A percentile compares a stretch with the other conserved stretches of the same genome.
phyloP scores from a whole-genome alignment of 2,113 vertebrate genomes.

The Prionailurus bengalensis region DNA sequence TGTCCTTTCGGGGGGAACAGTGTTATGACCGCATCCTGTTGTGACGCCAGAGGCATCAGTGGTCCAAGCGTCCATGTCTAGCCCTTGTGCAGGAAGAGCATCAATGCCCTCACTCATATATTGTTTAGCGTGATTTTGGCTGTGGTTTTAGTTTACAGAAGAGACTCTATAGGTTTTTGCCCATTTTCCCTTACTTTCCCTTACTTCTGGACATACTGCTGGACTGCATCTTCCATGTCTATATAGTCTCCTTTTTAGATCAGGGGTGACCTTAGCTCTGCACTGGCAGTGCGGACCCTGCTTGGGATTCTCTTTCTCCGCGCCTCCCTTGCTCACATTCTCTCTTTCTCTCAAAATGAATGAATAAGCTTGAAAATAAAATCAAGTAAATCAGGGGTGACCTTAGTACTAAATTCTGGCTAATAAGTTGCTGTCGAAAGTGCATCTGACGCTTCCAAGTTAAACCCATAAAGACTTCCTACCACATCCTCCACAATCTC shows the following conservation, averaged over 20 bases:
- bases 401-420: background rate
- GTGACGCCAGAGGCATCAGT: background rate
- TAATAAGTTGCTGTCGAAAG: background rate
- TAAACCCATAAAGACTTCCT: background rate
- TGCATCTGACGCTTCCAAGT: background rate
- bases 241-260: background rate
- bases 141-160: background rate
- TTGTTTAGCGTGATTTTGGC: background rate
- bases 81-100: background rate
- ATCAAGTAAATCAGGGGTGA: background rate
- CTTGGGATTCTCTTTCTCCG: too few species aligned
- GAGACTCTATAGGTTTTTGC: background rate
- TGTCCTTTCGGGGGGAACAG: background rate
- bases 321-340: too few species aligned
- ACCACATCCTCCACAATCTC: background rate
- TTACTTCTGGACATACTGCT: background rate
- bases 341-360: too few species aligned
- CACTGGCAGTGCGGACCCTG: too few species aligned
- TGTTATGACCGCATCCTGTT: background rate
- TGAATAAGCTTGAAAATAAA: too few species aligned
- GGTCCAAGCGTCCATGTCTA: background rate
- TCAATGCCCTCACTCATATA: background rate
- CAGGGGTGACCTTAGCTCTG: background rate
- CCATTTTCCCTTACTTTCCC: background rate
- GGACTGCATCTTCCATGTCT: background rate